A percentile compares a stretch with the other conserved stretches of the same genome.
Evolutionary conservation across 2,888 invertebrate species (phyloP).

Genomic region (Drosophila demipolita): DNA sequence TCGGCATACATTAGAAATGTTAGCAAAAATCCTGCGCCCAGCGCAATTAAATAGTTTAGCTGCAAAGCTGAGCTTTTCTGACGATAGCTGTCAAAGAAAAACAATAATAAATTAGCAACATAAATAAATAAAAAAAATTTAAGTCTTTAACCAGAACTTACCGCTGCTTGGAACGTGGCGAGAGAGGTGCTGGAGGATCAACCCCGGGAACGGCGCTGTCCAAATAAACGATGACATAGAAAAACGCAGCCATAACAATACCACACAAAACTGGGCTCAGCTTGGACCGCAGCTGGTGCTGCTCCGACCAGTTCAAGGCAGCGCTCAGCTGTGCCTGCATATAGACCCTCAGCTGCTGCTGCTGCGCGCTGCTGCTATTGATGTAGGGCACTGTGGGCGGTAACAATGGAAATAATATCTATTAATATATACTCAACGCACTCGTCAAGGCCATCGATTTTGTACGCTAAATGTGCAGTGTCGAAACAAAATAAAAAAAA

Average conservation of each 20-base stretch:
- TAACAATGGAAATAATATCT: slow-evolving; percentile 22
- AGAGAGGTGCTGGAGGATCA: slow-evolving; percentile 87
- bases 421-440: slow-evolving; percentile 32
- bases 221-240: slow-evolving; percentile 87
- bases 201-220: slow-evolving; percentile 88
- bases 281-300: slow-evolving; percentile 65
- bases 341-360: slow-evolving; percentile 62
- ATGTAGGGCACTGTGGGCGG: slow-evolving; percentile 72
- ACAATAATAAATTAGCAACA: background rate
- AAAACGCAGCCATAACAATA: slow-evolving; percentile 86
- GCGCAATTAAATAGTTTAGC: slow-evolving; percentile 86
- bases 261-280: slow-evolving; percentile 85
- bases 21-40: slow-evolving; percentile 85
- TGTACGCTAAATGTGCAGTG: slow-evolving; percentile 33
- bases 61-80: slow-evolving; percentile 82
- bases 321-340: slow-evolving; percentile 66
- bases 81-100: slow-evolving; percentile 71
- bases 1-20: slow-evolving; percentile 83
- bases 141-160: slow-evolving; percentile 50
- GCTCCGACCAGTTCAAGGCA: slow-evolving; percentile 69
- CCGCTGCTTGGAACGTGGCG: slow-evolving; percentile 86
- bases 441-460: slow-evolving; percentile 38
- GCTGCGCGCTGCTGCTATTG: slow-evolving; percentile 60
- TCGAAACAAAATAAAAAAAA: slow-evolving; percentile 6
- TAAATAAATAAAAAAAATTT: background rate